phyloP scores from a whole-genome alignment of 1,140 invertebrate species.

The Lethocerus indicus region DNA sequence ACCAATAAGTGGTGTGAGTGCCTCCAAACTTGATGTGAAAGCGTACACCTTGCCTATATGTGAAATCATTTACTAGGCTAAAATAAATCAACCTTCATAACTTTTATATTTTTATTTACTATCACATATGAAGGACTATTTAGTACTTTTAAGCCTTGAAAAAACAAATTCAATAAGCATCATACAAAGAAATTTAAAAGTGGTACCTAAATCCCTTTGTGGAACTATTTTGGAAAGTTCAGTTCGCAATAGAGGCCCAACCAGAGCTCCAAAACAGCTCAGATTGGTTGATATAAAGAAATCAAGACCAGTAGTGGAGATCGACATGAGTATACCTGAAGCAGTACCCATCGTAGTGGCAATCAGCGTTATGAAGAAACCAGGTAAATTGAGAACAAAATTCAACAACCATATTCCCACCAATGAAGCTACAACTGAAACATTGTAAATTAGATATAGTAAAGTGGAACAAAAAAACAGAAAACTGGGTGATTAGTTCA shows the following conservation, averaged over 20 bases:
- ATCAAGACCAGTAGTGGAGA: neutral
- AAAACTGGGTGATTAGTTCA: too few relatives aligned
- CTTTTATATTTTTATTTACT: too few relatives aligned
- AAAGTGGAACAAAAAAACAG: too few relatives aligned
- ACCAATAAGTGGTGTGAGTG: constrained; percentile 35
- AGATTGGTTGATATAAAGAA: neutral
- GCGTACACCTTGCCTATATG: constrained; percentile 39
- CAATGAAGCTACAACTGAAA: constrained; percentile 24
- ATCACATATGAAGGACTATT: too few relatives aligned
- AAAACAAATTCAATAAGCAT: neutral
- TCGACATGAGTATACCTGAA: neutral
- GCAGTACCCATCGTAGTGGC: neutral
- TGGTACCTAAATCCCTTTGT: neutral
- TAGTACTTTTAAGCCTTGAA: neutral
- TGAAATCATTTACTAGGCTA: too few relatives aligned
- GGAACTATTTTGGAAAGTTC: neutral
- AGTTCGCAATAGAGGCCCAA: neutral
- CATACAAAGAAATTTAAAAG: too few relatives aligned
- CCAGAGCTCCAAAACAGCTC: neutral
- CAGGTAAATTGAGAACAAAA: constrained; percentile 21
- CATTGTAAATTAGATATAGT: too few relatives aligned
- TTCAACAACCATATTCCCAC: constrained; percentile 18
- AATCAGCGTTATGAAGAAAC: constrained; percentile 2
- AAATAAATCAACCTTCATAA: too few relatives aligned
- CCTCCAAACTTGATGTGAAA: constrained; percentile 39